These are phyloP conservation scores for Colius striatus DNA, from an alignment of 2,113 vertebrate species.

Conservation along the genomic window DNA sequence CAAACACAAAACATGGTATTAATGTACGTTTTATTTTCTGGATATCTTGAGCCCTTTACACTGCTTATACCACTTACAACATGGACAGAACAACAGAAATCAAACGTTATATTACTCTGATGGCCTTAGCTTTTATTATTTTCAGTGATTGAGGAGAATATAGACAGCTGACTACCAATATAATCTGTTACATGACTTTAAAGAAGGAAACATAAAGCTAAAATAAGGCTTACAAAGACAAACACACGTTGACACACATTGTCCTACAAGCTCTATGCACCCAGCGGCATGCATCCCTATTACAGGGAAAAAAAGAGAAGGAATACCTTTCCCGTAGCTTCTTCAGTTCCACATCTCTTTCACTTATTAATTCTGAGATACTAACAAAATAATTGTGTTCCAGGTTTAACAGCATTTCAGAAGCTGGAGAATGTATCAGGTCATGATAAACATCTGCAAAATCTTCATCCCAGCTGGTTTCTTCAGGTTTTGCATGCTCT, in stretches of 20 bases:
- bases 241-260: fast-evolving
- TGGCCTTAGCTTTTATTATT: neutral
- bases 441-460: conserved; percentile 97
- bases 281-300: neutral
- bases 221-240: neutral
- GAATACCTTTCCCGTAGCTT: conserved; percentile 92
- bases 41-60: neutral
- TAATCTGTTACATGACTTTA: neutral
- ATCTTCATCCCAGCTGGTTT: conserved; percentile 96
- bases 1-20: neutral
- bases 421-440: conserved; percentile 96
- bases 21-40: neutral
- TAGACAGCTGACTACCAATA: neutral
- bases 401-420: conserved; percentile 94
- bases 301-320: too few relatives aligned
- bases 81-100: neutral
- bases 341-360: conserved; percentile 96
- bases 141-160: neutral
- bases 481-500: conserved; percentile 91
- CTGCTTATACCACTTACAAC: neutral
- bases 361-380: conserved; percentile 95
- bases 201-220: neutral
- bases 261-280: neutral
- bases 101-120: neutral
- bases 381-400: conserved; percentile 98